Percentiles rank a stretch among this genome's conserved stretches.
These are phyloP conservation scores for Alligator mississippiensis DNA, from an alignment of 2,113 vertebrate genomes.

Conservation along the genomic window DNA sequence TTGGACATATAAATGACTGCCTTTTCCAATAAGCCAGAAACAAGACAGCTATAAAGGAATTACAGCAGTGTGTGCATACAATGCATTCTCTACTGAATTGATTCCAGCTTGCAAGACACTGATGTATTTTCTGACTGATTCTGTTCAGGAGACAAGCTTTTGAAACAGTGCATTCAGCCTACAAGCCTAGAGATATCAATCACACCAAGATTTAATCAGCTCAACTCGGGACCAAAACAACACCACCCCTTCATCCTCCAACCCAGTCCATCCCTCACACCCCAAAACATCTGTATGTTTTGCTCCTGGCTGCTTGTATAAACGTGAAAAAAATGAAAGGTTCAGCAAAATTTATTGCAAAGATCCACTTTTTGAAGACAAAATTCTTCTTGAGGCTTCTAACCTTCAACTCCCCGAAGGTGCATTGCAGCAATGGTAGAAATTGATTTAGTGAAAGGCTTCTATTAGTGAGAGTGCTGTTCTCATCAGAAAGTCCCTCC, in stretches of 20 bases:
- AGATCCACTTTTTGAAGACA: constrained; percentile 56
- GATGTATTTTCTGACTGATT: constrained; percentile 65
- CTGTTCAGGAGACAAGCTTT: constrained; percentile 64
- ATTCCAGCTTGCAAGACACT: constrained; percentile 60
- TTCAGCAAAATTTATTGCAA: constrained; percentile 33
- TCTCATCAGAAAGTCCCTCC: constrained; percentile 74
- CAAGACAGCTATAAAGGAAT: constrained; percentile 52
- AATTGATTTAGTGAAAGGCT: constrained; percentile 80
- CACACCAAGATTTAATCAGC: constrained; percentile 38
- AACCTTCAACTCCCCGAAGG: constrained; percentile 53
- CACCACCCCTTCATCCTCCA: neutral
- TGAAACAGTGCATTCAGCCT: constrained; percentile 52
- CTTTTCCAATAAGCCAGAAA: constrained; percentile 41
- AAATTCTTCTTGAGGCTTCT: constrained; percentile 51
- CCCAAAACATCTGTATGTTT: neutral
- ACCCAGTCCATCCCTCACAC: neutral
- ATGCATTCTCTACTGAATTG: constrained; percentile 40
- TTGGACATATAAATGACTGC: constrained; percentile 25
- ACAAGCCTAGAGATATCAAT: constrained; percentile 45
- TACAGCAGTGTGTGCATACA: constrained; percentile 43
- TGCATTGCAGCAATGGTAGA: constrained; percentile 60
- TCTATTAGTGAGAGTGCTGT: constrained; percentile 76
- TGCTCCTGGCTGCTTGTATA: constrained; percentile 7
- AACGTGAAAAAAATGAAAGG: constrained; percentile 12
- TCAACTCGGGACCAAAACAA: constrained; percentile 51